Evolutionary conservation across 1,140 invertebrate species (phyloP).

Genomic region (Gryon sp.): DNA sequence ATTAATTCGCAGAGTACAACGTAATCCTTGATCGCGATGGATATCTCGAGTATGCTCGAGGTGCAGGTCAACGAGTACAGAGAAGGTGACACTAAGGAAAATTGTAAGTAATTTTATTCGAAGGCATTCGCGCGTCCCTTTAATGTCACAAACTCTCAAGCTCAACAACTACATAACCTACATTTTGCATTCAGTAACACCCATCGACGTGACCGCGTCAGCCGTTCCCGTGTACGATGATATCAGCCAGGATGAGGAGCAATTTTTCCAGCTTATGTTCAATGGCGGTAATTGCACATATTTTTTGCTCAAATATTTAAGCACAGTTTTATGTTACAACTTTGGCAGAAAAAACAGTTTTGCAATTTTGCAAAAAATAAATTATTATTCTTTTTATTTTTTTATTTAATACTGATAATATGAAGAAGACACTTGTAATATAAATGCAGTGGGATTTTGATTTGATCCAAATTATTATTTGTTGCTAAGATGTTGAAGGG

Average conservation of each 20-base stretch:
- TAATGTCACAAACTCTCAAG: too few relatives aligned
- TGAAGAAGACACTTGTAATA: too few relatives aligned
- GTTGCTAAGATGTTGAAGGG: too few relatives aligned
- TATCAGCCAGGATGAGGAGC: conserved; percentile 67
- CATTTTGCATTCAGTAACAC: conserved; percentile 64
- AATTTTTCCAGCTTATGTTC: conserved; percentile 72
- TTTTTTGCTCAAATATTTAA: too few relatives aligned
- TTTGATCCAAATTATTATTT: too few relatives aligned
- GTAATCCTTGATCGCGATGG: conserved; percentile 64
- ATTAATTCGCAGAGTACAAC: conserved; percentile 3
- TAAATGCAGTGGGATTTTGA: too few relatives aligned
- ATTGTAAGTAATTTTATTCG: conserved; percentile 63
- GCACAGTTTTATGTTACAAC: too few relatives aligned
- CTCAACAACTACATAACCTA: conserved; percentile 58
- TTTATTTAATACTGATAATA: too few relatives aligned
- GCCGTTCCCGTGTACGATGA: conserved; percentile 28
- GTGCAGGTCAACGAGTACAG: conserved; percentile 74
- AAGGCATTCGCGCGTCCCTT: too few relatives aligned
- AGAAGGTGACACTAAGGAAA: conserved; percentile 68
- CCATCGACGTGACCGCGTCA: conserved; percentile 37
- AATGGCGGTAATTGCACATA: conserved; percentile 63
- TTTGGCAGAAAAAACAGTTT: too few relatives aligned
- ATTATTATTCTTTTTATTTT: too few relatives aligned
- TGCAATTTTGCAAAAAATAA: too few relatives aligned
- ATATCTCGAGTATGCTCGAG: conserved; percentile 76